phyloP scores from a whole-genome alignment of 2,888 invertebrate genomes.

The Xanthostigma xanthostigma region DNA sequence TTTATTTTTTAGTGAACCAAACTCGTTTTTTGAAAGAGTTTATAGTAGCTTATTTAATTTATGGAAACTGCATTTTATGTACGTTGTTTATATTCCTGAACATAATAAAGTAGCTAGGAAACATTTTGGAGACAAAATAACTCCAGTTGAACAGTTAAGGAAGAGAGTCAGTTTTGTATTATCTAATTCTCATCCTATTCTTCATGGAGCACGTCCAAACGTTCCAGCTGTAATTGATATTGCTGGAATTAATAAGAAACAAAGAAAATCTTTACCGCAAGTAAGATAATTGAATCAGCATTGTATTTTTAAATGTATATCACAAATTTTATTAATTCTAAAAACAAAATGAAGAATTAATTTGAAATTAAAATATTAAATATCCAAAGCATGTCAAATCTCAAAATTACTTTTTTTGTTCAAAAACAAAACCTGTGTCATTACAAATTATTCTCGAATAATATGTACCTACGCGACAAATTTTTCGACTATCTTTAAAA shows the following conservation, averaged over 20 bases:
- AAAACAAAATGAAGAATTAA: not conserved
- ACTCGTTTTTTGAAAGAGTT: not conserved
- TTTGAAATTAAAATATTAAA: too few species aligned
- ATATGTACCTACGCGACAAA: too few species aligned
- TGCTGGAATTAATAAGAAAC: constrained; percentile 26
- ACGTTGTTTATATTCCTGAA: constrained; percentile 5
- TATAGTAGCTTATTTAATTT: not conserved
- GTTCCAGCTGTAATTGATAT: constrained; percentile 25
- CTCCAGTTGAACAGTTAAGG: constrained; percentile 10
- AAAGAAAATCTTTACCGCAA: constrained; percentile 23
- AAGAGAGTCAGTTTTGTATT: constrained; percentile 22
- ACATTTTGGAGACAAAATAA: constrained; percentile 8
- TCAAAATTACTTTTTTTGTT: too few species aligned
- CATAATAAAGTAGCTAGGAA: constrained; percentile 9
- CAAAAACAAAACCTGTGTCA: too few species aligned
- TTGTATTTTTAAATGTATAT: not conserved
- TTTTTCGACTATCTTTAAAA: not conserved
- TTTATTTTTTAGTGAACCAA: not conserved
- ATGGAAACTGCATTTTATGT: constrained; percentile 4
- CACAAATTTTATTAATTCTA: not conserved
- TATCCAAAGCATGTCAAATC: too few species aligned
- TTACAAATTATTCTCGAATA: too few species aligned
- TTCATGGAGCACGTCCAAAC: constrained; percentile 23
- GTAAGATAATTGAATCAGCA: constrained; percentile 15
- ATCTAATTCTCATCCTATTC: constrained; percentile 24